phyloP scores from a whole-genome alignment of 2,113 vertebrate species.

The Ptyas mucosa region DNA sequence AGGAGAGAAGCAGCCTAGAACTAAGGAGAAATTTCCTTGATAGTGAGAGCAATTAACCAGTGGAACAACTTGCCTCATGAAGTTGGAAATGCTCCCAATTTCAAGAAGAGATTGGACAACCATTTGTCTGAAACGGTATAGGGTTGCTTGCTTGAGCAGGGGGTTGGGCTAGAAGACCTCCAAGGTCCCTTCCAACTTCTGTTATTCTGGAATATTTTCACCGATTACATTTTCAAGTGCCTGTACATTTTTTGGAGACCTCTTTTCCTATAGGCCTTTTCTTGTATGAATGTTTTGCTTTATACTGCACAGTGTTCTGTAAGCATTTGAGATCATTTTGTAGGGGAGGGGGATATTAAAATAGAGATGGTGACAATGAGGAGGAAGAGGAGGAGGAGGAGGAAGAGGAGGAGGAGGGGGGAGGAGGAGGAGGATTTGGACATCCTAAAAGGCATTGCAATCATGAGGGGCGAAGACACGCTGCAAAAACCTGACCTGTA shows the following conservation, averaged over 20 bases:
- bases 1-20: neutral
- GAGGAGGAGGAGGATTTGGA: neutral
- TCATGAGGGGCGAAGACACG: neutral
- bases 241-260: neutral
- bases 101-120: neutral
- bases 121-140: neutral
- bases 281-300: neutral
- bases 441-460: neutral
- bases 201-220: neutral
- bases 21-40: neutral
- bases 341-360: neutral
- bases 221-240: neutral
- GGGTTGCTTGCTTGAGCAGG: neutral
- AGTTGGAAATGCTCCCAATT: no score
- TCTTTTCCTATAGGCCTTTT: neutral
- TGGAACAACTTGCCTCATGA: no score
- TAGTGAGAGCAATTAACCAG: no score
- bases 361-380: neutral
- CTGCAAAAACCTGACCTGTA: neutral
- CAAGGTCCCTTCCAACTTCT: neutral
- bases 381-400: neutral
- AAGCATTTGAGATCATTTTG: neutral
- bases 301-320: neutral
- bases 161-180: neutral
- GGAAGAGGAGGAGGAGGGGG: neutral